Evolutionary conservation across 2,888 invertebrate species (phyloP), one percentile per base, ranked within the genome.

Genomic region (Chrysomela aeneicollis): DNA sequence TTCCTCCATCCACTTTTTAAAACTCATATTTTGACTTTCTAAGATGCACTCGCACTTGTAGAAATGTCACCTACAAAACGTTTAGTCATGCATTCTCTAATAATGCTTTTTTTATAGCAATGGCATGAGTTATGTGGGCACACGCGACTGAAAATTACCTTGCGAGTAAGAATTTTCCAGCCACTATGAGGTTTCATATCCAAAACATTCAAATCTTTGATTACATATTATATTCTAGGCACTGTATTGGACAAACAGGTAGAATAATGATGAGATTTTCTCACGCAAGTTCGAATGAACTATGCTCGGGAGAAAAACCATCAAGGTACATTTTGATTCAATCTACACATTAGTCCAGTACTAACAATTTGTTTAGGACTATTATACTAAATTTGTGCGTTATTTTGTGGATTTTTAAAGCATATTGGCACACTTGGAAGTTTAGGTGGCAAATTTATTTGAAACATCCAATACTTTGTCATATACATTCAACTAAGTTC

Each of bases 311-410:
- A 54, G 54, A 37, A 19, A 54, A 54, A 37, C 19, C 18, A 32
- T 18, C 18, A 32, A n/a, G 18, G 32, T 15, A 18, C 18, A n/a
- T 37, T 22, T 22, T n/a, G 22, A 55, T n/a, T 42, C 42, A 3
- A 37, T 60, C 65, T 64, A 68, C 63, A 46, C 61, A 67, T 65
- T 61, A 67, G 63, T 64, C 66, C 65, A 68, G 47, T 60, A 61
- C 64, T 59, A 53, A 59, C 18, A 58, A 61, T 62, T 49, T 59
- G 57, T 57, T 52, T 17, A 54, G 46, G 54, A 55, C 63, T 64
- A 66, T 67, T 61, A 64, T 63, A 50, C 68, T 71, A 71, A 67
- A 54, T 60, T 71, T 71, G 70, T 71, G 70, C 70, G 70, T 63
- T 63, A 42, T 42, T 62, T 63, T 68, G 35, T 65, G 67, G 60